A percentile compares a stretch with the other conserved stretches of the same genome.
Evolutionary conservation across 2,888 invertebrate species (phyloP).

Genomic region (Neoscelio sp.): DNA sequence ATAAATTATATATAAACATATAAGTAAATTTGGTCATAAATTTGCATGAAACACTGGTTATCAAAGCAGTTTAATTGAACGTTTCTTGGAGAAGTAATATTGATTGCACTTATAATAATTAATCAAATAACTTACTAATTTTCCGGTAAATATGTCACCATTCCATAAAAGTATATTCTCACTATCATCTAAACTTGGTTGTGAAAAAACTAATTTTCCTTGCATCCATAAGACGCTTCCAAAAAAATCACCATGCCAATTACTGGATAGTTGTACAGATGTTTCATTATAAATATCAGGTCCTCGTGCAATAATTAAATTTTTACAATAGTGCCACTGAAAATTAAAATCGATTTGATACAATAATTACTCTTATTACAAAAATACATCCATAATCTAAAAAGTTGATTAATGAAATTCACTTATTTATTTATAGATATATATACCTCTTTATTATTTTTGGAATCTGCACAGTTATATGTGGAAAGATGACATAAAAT

Average conservation of each 20-base stretch:
- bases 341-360: slow-evolving; percentile 65
- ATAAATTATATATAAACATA: slow-evolving; percentile 10
- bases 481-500: no score
- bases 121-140: slow-evolving; percentile 80
- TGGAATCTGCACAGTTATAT: no score
- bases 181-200: slow-evolving; percentile 87
- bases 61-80: no score
- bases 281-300: slow-evolving; percentile 83
- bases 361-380: no score
- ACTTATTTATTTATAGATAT: no score
- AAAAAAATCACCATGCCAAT: slow-evolving; percentile 80
- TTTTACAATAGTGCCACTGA: slow-evolving; percentile 81
- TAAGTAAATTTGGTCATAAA: no score
- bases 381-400: no score
- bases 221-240: slow-evolving; percentile 93
- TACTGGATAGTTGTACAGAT: slow-evolving; percentile 69
- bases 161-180: slow-evolving; percentile 92
- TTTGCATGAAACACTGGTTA: no score
- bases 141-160: slow-evolving; percentile 92
- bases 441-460: no score
- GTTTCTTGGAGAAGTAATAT: no score
- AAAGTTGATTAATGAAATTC: no score
- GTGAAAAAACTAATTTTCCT: slow-evolving; percentile 86
- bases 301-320: slow-evolving; percentile 85
- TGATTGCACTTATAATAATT: slow-evolving; percentile 11